These are phyloP conservation scores for Pteropus alecto DNA, from an alignment of 2,113 vertebrate species.

Conservation along the genomic window DNA sequence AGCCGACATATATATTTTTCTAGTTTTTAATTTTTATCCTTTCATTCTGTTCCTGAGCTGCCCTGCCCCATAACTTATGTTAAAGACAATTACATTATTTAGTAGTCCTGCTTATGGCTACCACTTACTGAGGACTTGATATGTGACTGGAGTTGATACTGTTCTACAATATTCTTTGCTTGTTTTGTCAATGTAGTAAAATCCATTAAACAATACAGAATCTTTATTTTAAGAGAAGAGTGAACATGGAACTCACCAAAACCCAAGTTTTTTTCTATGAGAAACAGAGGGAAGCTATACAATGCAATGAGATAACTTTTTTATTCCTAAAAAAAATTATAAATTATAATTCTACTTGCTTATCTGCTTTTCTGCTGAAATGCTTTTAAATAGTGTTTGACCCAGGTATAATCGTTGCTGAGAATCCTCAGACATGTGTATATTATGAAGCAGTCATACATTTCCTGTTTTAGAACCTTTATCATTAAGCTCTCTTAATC, in stretches of 20 bases:
- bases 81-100: neutral
- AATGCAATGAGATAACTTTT: neutral
- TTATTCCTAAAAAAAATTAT: neutral
- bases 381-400: neutral
- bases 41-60: neutral
- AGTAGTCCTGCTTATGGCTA: neutral
- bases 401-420: neutral
- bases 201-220: neutral
- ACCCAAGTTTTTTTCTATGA: neutral
- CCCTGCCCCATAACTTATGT: neutral
- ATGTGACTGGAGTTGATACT: neutral
- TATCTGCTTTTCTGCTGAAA: neutral
- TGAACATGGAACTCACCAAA: neutral
- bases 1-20: neutral
- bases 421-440: neutral
- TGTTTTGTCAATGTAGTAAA: neutral
- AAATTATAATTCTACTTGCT: neutral
- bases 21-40: neutral
- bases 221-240: neutral
- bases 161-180: neutral
- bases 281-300: neutral
- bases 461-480: neutral
- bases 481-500: neutral
- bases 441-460: neutral
- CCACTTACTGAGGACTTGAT: neutral